phyloP scores from a whole-genome alignment of 92 coral and sea anemone species.

The Bergia puertoricense region DNA sequence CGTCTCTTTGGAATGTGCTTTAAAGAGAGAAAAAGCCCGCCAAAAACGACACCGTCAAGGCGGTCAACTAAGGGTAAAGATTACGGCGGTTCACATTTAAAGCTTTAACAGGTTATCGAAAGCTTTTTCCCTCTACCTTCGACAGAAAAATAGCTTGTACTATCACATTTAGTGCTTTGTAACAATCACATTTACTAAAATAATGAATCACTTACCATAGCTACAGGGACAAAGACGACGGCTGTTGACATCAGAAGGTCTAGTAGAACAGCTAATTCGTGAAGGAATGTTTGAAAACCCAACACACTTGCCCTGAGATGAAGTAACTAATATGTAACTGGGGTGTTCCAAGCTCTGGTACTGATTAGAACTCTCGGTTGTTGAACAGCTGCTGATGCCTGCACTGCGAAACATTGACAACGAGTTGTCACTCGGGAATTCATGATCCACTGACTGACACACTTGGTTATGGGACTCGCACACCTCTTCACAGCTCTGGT shows the following conservation, averaged over 20 bases:
- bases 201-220: neutral
- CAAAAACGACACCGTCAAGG: no score
- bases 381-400: neutral
- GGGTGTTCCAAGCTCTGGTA: neutral
- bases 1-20: no score
- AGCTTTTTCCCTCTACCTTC: no score
- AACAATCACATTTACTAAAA: neutral
- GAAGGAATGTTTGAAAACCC: slow-evolving; percentile 23
- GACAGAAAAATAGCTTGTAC: neutral
- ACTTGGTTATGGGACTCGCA: neutral
- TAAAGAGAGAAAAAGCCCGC: no score
- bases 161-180: neutral
- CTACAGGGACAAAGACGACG: slow-evolving; percentile 1
- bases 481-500: neutral
- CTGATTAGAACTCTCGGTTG: neutral
- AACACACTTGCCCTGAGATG: neutral
- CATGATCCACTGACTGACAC: neutral
- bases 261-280: neutral
- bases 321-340: neutral
- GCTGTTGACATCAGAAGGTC: neutral
- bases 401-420: slow-evolving; percentile 20
- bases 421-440: slow-evolving; percentile 7
- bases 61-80: no score
- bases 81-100: no score
- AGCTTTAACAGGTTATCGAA: no score